Evolutionary conservation across 1,140 invertebrate genomes (phyloP).

Genomic region (Eciton burchellii): DNA sequence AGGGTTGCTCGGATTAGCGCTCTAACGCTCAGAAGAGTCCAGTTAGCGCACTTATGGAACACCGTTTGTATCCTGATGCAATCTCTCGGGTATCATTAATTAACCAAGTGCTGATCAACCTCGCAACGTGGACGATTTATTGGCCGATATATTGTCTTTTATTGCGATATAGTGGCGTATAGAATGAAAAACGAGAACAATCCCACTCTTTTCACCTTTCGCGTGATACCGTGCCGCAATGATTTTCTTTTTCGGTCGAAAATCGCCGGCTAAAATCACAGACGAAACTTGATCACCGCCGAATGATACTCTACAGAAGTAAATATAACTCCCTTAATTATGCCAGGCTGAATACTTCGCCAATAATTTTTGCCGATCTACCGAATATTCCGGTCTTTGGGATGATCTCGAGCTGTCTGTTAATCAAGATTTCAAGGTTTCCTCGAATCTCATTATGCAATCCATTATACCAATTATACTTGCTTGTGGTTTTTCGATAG

Average conservation of each 20-base stretch:
- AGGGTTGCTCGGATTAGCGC: conserved; percentile 48
- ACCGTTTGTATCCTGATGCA: neutral
- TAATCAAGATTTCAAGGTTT: neutral
- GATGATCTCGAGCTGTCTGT: neutral
- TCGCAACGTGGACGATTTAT: neutral
- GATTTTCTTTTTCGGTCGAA: conserved; percentile 5
- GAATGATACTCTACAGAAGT: neutral
- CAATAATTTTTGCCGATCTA: neutral
- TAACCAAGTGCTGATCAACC: conserved; percentile 12
- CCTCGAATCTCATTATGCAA: neutral
- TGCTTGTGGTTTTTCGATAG: neutral
- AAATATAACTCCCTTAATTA: neutral
- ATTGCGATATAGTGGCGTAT: neutral
- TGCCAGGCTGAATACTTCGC: neutral
- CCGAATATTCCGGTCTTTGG: neutral
- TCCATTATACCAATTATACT: too few species aligned
- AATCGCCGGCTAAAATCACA: neutral
- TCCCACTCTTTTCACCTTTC: neutral
- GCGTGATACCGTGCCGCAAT: neutral
- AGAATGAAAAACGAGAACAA: neutral
- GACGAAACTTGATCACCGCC: conserved; percentile 24
- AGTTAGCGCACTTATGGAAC: conserved; percentile 20
- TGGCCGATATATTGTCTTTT: neutral
- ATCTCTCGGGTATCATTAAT: neutral
- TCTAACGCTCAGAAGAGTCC: conserved; percentile 44